Evolutionary conservation across 1,140 invertebrate species (phyloP).

Genomic region (Eumaeus atala): DNA sequence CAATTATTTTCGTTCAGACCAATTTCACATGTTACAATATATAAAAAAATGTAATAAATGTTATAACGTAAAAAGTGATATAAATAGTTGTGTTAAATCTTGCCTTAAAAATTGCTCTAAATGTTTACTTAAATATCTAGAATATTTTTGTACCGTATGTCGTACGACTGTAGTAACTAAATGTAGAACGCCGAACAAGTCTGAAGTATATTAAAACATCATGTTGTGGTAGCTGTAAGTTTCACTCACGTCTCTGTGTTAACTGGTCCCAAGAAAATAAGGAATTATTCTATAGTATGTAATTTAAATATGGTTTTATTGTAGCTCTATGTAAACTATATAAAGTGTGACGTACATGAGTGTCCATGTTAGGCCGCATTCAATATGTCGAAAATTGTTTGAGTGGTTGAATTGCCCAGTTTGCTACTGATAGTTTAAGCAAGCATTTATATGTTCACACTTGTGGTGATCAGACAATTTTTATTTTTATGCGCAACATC

Average conservation of each 20-base stretch:
- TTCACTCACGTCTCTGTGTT: no score
- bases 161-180: no score
- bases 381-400: constrained; percentile 39
- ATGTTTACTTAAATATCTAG: not conserved
- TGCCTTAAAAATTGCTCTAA: constrained; percentile 15
- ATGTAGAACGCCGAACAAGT: not conserved
- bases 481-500: constrained; percentile 59
- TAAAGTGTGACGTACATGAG: constrained; percentile 23
- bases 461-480: constrained; percentile 60
- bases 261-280: no score
- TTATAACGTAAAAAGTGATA: constrained; percentile 4
- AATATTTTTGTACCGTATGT: constrained; percentile 5
- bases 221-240: not conserved
- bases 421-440: constrained; percentile 40
- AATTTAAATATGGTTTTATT: not conserved
- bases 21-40: not conserved
- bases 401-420: constrained; percentile 42
- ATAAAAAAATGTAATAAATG: not conserved
- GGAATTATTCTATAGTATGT: no score
- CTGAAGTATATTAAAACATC: not conserved
- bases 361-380: constrained; percentile 27
- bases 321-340: not conserved
- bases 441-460: constrained; percentile 59
- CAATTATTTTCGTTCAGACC: not conserved
- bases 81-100: constrained; percentile 16